phyloP scores from a whole-genome alignment of 1,140 invertebrate genomes.

The Monomorium pharaonis region DNA sequence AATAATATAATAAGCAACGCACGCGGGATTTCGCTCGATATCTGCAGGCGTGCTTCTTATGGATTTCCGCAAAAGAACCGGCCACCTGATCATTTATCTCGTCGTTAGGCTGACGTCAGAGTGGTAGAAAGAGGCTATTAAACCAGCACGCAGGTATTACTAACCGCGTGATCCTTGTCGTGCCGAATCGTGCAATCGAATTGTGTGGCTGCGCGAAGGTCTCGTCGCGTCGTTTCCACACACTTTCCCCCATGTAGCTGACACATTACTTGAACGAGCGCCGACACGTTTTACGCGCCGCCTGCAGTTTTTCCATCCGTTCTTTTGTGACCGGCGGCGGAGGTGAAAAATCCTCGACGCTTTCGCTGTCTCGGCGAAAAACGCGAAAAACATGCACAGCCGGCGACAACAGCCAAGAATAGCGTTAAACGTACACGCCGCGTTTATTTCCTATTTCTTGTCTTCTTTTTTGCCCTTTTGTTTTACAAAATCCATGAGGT shows the following conservation, averaged over 20 bases:
- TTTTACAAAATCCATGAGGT: background rate
- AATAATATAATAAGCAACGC: background rate
- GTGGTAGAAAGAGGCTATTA: slow-evolving; percentile 34
- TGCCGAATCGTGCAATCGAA: slow-evolving; percentile 36
- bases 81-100: slow-evolving; percentile 26
- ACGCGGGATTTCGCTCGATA: background rate
- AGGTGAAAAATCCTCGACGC: slow-evolving; percentile 18
- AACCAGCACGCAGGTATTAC: slow-evolving; percentile 20
- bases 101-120: slow-evolving; percentile 23
- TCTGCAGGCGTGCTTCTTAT: background rate
- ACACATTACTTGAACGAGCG: background rate
- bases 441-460: background rate
- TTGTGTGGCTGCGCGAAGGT: slow-evolving; percentile 35
- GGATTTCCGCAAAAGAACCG: background rate
- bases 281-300: background rate
- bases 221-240: slow-evolving; percentile 33
- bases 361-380: background rate
- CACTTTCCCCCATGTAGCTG: background rate
- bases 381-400: background rate
- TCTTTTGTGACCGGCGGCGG: background rate
- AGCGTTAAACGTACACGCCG: background rate
- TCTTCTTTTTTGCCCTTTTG: background rate
- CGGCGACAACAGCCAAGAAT: slow-evolving; percentile 12
- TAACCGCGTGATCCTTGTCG: background rate
- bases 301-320: slow-evolving; percentile 17